Conservation (phyloP, 2,113 vertebrate genomes). For the Lethenteron reissneri region DNA sequence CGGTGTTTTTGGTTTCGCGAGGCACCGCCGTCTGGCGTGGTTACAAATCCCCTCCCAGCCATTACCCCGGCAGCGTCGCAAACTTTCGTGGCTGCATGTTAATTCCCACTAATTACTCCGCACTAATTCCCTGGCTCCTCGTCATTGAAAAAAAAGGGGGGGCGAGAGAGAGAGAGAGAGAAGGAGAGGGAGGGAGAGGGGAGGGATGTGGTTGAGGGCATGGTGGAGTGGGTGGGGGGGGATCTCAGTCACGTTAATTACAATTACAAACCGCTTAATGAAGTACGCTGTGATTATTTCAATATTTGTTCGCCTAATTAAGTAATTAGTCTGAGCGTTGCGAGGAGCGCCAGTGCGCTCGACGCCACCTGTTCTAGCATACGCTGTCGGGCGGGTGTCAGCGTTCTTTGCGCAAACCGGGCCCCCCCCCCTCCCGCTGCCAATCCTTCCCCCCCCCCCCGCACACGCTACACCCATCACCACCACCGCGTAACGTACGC, state of each 20-base stretch:
- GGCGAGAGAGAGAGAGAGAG: neutral
- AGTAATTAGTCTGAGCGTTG: slow-evolving; percentile 3
- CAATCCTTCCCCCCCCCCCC: no score
- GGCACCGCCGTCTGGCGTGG: neutral
- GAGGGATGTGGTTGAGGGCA: neutral
- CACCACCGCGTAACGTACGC: no score
- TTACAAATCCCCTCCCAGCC: slow-evolving; percentile 3
- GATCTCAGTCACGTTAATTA: slow-evolving; percentile 6
- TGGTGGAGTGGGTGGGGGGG: neutral
- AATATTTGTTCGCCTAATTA: slow-evolving; percentile 6
- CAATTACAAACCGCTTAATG: slow-evolving; percentile 5
- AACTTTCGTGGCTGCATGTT: slow-evolving; percentile 5
- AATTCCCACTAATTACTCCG: slow-evolving; percentile 6
- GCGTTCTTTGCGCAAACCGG: no score
- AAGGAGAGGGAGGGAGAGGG: neutral
- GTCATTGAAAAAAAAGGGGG: neutral
- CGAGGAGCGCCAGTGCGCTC: neutral
- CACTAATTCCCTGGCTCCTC: slow-evolving; percentile 4
- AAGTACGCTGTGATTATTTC: slow-evolving; percentile 5
- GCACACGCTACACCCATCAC: no score
- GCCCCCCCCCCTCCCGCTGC: no score
- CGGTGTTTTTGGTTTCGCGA: neutral
- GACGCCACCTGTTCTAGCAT: slow-evolving; percentile 4
- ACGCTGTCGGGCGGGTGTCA: neutral
- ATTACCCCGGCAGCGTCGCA: neutral